These are phyloP conservation scores for Drosophila equinoxialis DNA, from an alignment of 1,140 invertebrate genomes.

Conservation along the genomic window DNA sequence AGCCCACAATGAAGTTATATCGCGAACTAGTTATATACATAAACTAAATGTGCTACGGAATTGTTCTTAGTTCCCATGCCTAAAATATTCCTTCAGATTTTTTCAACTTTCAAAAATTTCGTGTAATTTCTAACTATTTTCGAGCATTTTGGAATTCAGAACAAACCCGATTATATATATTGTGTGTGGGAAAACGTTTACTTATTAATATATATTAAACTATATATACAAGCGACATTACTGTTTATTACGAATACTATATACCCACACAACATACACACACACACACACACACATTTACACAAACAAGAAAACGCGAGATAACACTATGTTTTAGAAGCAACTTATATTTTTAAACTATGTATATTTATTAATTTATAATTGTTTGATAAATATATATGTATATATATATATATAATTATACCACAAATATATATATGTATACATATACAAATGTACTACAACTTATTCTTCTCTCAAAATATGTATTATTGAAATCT, in stretches of 20 bases:
- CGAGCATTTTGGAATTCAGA: background rate
- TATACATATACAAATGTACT: background rate
- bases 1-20: background rate
- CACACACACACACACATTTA: slow-evolving; percentile 12
- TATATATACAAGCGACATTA: slow-evolving; percentile 7
- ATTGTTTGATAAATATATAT: slow-evolving; percentile 30
- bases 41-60: background rate
- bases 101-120: background rate
- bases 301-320: background rate
- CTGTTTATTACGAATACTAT: slow-evolving; percentile 2
- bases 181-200: background rate
- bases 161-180: background rate
- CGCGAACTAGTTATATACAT: background rate
- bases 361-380: slow-evolving; percentile 52
- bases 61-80: background rate
- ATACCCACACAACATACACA: slow-evolving; percentile 6
- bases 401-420: slow-evolving; percentile 20
- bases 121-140: background rate
- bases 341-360: slow-evolving; percentile 45
- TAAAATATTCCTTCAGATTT: background rate
- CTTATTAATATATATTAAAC: slow-evolving; percentile 7
- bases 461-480: slow-evolving; percentile 27
- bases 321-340: slow-evolving; percentile 3
- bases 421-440: background rate
- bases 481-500: slow-evolving; percentile 22